These are phyloP conservation scores for Syrphus vitripennis DNA, from an alignment of 2,888 invertebrate species.

Conservation along the genomic window DNA sequence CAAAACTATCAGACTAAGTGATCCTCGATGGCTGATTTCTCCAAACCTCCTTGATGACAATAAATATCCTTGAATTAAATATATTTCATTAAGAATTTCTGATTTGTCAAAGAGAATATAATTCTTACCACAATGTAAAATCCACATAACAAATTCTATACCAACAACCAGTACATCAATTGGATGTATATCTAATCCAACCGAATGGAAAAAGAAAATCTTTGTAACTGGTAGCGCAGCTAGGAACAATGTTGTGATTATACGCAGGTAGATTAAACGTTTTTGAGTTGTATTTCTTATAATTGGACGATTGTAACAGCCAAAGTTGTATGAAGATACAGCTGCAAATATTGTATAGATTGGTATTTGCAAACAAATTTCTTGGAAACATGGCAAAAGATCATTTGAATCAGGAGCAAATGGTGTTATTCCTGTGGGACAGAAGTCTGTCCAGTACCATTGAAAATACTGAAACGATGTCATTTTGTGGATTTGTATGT, in stretches of 20 bases:
- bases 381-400: slow-evolving; percentile 92
- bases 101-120: not conserved
- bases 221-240: slow-evolving; percentile 86
- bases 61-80: slow-evolving; percentile 78
- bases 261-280: slow-evolving; percentile 85
- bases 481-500: slow-evolving; percentile 75
- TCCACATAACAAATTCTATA: slow-evolving; percentile 89
- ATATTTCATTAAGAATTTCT: not conserved
- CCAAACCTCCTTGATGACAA: slow-evolving; percentile 86
- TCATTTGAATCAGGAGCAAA: slow-evolving; percentile 88
- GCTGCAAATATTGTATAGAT: slow-evolving; percentile 87
- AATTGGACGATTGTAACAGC: slow-evolving; percentile 85
- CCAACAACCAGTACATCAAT: slow-evolving; percentile 88
- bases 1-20: slow-evolving; percentile 85
- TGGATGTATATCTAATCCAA: slow-evolving; percentile 82
- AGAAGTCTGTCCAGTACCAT: slow-evolving; percentile 90
- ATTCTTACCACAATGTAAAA: slow-evolving; percentile 89
- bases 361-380: slow-evolving; percentile 90
- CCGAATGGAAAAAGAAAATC: slow-evolving; percentile 85
- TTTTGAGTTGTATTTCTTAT: slow-evolving; percentile 85
- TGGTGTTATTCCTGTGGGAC: slow-evolving; percentile 86
- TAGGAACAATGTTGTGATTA: slow-evolving; percentile 85
- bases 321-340: slow-evolving; percentile 91
- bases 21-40: slow-evolving; percentile 88
- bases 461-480: slow-evolving; percentile 72